A percentile compares a stretch with the other conserved stretches of the same genome.
Evolutionary conservation across 2,888 invertebrate species (phyloP).

Genomic region (Cheilosia variabilis): DNA sequence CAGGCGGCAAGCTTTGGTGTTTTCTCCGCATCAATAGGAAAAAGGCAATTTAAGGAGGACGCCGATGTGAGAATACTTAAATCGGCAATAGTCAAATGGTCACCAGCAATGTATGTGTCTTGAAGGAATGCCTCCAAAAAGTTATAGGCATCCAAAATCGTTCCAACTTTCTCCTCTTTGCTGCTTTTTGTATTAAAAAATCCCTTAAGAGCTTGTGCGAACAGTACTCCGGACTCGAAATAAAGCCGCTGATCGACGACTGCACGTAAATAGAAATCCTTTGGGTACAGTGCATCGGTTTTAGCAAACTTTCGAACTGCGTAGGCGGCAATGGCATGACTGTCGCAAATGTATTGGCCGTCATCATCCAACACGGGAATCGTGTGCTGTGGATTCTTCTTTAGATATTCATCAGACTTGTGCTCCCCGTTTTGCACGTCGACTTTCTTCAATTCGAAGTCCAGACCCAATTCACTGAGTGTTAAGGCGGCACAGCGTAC

Average conservation of each 20-base stretch:
- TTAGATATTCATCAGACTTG: slow-evolving; percentile 76
- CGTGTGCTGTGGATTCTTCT: slow-evolving; percentile 81
- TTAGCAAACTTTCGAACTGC: slow-evolving; percentile 78
- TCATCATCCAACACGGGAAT: slow-evolving; percentile 77
- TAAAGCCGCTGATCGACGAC: slow-evolving; percentile 80
- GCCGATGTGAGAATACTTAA: slow-evolving; percentile 72
- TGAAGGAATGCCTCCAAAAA: slow-evolving; percentile 77
- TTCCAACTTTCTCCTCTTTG: slow-evolving; percentile 54
- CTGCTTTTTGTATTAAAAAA: too few species aligned
- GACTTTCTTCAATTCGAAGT: slow-evolving; percentile 73
- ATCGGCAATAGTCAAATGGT: slow-evolving; percentile 79
- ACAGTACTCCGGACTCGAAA: slow-evolving; percentile 78
- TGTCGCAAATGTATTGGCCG: slow-evolving; percentile 77
- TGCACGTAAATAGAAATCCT: slow-evolving; percentile 78
- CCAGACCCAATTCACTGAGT: slow-evolving; percentile 78
- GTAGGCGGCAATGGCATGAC: slow-evolving; percentile 79
- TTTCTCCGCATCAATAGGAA: slow-evolving; percentile 67
- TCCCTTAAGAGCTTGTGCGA: slow-evolving; percentile 6
- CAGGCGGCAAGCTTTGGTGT: slow-evolving; percentile 78
- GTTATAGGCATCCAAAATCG: slow-evolving; percentile 76
- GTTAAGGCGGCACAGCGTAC: slow-evolving; percentile 79
- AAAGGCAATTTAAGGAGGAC: slow-evolving; percentile 7
- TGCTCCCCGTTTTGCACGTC: slow-evolving; percentile 77
- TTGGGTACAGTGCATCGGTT: slow-evolving; percentile 79
- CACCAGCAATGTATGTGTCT: slow-evolving; percentile 78